Percentiles rank a stretch among this genome's conserved stretches.
Evolutionary conservation across 2,113 vertebrate species (phyloP).

Genomic region (Formicarius rufipectus): DNA sequence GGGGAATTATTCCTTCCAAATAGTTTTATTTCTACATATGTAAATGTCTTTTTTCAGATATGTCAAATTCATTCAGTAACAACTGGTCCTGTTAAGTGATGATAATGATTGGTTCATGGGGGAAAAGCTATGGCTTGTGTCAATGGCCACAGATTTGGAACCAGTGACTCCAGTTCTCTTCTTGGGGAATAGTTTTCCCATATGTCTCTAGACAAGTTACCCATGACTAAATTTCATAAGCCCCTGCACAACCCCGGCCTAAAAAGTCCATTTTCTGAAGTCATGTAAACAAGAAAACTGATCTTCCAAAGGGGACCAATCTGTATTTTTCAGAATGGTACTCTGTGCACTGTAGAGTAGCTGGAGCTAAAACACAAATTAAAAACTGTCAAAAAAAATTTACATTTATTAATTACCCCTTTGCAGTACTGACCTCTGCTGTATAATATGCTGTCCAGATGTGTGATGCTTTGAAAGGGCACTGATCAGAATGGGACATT

Average conservation of each 20-base stretch:
- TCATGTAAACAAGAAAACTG: neutral
- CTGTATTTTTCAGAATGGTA: neutral
- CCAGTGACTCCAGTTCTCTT: neutral
- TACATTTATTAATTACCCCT: accelerated
- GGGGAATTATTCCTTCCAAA: neutral
- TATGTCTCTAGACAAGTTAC: neutral
- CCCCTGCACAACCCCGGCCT: neutral
- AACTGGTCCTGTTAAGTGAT: neutral
- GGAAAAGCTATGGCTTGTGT: neutral
- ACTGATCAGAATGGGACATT: neutral
- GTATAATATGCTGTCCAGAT: neutral
- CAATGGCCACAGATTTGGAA: neutral
- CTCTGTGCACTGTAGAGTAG: neutral
- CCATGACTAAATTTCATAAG: neutral
- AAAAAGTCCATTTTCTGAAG: neutral
- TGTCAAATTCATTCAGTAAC: neutral
- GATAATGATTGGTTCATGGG: accelerated
- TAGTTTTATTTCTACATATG: neutral
- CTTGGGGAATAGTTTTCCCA: neutral
- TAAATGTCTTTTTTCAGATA: neutral
- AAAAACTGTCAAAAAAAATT: neutral
- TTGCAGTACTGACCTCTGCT: neutral
- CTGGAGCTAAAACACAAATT: neutral
- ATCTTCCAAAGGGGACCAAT: neutral
- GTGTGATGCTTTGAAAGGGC: neutral